Conservation (phyloP, 1,140 invertebrate species). For the Bicyclus anynana region DNA sequence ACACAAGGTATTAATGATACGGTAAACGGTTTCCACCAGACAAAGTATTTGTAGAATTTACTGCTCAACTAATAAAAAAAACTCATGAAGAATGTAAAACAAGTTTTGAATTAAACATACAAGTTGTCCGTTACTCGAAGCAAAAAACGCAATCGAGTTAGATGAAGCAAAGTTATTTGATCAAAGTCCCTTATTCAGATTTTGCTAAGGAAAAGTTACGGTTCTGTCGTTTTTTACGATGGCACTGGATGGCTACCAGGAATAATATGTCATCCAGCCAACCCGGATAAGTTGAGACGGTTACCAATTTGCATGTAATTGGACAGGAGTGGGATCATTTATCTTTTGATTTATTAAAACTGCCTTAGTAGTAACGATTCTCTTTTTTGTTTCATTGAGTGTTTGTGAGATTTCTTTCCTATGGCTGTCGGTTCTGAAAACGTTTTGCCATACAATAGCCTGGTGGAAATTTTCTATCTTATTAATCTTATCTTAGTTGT, state of each 20-base stretch:
- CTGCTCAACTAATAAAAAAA: too few species aligned
- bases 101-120: background rate
- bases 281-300: slow-evolving; percentile 20
- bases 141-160: background rate
- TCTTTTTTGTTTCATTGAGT: too few species aligned
- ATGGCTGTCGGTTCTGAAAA: too few species aligned
- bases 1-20: too few species aligned
- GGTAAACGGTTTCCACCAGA: too few species aligned
- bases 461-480: too few species aligned
- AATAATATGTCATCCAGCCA: slow-evolving; percentile 14
- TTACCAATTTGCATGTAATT: slow-evolving; percentile 45
- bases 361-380: background rate
- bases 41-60: too few species aligned
- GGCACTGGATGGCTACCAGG: slow-evolving; percentile 13
- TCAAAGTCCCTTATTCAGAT: slow-evolving; percentile 16
- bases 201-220: background rate
- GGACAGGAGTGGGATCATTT: slow-evolving; percentile 25
- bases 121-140: too few species aligned
- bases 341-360: slow-evolving; percentile 15
- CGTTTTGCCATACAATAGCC: too few species aligned
- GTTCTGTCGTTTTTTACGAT: background rate
- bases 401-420: too few species aligned
- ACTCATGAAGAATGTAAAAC: background rate
- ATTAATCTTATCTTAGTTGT: too few species aligned
- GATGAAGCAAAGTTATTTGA: slow-evolving; percentile 15